Percentiles rank a stretch among this genome's conserved stretches.
Evolutionary conservation across 1,140 invertebrate genomes (phyloP).

Genomic region (Sarcophaga bullata): DNA sequence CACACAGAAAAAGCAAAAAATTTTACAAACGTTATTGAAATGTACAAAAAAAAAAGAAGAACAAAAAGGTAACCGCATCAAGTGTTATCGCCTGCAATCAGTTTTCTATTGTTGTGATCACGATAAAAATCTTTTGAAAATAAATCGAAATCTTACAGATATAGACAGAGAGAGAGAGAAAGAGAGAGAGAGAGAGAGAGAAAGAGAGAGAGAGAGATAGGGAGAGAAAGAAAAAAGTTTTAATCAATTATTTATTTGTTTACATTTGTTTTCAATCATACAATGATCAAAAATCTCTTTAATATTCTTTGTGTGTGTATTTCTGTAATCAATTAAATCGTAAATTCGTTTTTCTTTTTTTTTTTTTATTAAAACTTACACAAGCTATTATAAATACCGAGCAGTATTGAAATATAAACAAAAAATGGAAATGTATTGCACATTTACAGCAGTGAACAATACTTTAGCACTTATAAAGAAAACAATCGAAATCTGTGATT

Average conservation of each 20-base stretch:
- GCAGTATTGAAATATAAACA: no score
- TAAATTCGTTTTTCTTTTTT: neutral
- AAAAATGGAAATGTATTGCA: no score
- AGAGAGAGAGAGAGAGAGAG: neutral
- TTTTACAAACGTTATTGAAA: neutral
- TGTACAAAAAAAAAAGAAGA: neutral
- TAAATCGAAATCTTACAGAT: neutral
- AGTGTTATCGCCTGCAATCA: neutral
- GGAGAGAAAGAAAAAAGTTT: neutral
- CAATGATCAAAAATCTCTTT: neutral
- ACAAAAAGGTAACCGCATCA: neutral
- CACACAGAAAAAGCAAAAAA: no score
- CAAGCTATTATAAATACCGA: no score
- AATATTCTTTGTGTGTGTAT: neutral
- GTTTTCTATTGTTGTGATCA: neutral
- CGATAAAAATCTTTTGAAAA: neutral
- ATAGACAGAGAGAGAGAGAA: neutral
- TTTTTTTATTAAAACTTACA: neutral
- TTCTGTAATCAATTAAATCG: conserved; percentile 14
- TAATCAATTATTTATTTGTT: neutral
- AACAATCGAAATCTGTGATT: neutral
- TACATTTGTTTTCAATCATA: neutral
- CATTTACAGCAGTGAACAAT: no score
- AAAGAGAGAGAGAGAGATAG: neutral
- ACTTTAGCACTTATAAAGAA: no score